Conservation (phyloP, 2,797 vertebrate species). For the Argyrosomus regius region DNA sequence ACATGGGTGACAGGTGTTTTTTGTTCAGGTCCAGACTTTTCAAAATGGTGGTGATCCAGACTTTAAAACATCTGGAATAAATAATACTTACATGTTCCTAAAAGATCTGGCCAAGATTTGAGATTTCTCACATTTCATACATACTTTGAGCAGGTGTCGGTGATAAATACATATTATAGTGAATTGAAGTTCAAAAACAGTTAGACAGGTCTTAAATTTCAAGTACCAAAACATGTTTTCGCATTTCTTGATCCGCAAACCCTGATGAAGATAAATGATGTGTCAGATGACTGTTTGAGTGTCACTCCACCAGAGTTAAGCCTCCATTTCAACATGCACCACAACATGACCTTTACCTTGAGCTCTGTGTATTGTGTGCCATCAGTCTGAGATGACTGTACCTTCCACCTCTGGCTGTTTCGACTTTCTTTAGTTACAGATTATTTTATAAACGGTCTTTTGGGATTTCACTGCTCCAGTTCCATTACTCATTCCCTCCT, state of each 20-base stretch:
- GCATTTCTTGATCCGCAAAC: slow-evolving; percentile 5
- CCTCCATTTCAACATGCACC: not conserved
- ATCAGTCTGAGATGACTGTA: not conserved
- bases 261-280: slow-evolving; percentile 12
- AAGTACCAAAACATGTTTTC: not conserved
- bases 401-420: not conserved
- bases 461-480: not conserved
- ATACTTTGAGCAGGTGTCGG: slow-evolving; percentile 41
- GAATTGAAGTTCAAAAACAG: not conserved
- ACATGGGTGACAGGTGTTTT: not conserved
- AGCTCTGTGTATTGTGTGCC: not conserved
- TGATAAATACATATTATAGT: slow-evolving; percentile 25
- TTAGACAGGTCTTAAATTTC: not conserved
- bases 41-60: slow-evolving; percentile 30
- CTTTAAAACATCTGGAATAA: slow-evolving; percentile 54
- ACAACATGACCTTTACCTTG: not conserved
- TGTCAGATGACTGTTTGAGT: slow-evolving; percentile 1
- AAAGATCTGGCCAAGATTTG: slow-evolving; percentile 29
- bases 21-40: not conserved
- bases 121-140: slow-evolving; percentile 62
- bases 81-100: slow-evolving; percentile 26
- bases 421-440: not conserved
- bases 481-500: not conserved
- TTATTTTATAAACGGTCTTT: not conserved
- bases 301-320: not conserved